Evolutionary conservation across 2,888 invertebrate species (phyloP), one percentile per base, ranked within the genome.

Genomic region (Nomada fucata): DNA sequence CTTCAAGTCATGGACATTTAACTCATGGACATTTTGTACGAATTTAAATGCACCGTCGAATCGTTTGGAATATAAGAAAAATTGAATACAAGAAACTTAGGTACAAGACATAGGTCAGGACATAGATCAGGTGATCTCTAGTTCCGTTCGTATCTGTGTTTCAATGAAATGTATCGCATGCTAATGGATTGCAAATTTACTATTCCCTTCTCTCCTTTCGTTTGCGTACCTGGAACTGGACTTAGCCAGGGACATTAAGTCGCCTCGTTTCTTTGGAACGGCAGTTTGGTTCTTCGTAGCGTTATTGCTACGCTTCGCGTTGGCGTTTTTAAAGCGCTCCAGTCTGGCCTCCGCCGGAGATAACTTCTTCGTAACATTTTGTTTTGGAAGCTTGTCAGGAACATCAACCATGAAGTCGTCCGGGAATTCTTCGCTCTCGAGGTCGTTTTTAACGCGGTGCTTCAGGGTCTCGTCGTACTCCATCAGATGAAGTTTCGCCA

Each of bases 341-440:
- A 90, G 82, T 79, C 90, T 85, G 73, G 88, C 85, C 86, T 93
- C 92, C 90, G 93, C 89, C 90, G 94, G 80, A 89, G 94, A 89
- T 26, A 94, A 86, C 85, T 94, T 93, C 52, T 94, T 94, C 10
- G 94, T 94, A 4, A 94, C 92, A 85, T 94, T 94, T 82, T 86
- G 86, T 78, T 84, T 91, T 67, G 85, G 90, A 79, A 84, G 88
- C 86, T 85, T 94, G 91, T 94, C 93, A 42, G 93, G 92, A 23
- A 93, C 91, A 60, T 93, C 90, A 65, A 89, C 86, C 84, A 90
- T 82, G 36, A 86, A 87, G 1, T 91, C 89, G 52, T 90, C 93
- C 2, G 94, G 94, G 90, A 94, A 93, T 83, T 94, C 92, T 81
- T 95, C 95, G 85, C 94, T 93, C 70, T 94, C 95, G 76, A 94